Evolutionary conservation across 2,113 vertebrate genomes (phyloP), one percentile per base, ranked within the genome.

Genomic region (Leptocoma aspasia): DNA sequence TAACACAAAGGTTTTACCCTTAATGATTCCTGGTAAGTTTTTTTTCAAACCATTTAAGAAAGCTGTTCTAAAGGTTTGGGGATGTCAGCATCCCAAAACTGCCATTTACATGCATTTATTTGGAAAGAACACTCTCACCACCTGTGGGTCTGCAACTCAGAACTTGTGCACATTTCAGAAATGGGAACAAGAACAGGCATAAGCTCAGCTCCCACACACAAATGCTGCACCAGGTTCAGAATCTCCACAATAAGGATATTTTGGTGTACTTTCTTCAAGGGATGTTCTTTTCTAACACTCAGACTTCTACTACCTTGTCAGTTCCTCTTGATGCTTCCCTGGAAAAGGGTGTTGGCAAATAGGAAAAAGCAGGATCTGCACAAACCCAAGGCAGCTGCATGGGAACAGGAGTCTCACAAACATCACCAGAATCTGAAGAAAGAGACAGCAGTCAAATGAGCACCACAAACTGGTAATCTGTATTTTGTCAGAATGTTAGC

Each of bases 121-220:
- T 61, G 49, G 49, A 49, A 75, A n/a, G 35, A 93, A 35, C 19
- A 7, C 13, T 45, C 44, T 64, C 15, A 57, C 7, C 53, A 57
- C 17, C 7, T 27, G 30, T 22, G 30, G 49, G 27, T 53, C 19
- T 6, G 5, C 42, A 47, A 4, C 19, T 54, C 31, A 2, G 27
- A 60, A 39, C 31, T 28, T 10, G 11, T n/a, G 31, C 33, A 42
- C 9, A 3, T 50, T 41, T 60, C 82, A 87, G 65, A 78, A 56
- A 37, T 4, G 2, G 9, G 9, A 89, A n/a, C 17, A 2, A 56
- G 39, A 54, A 37, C 4, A 19, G 6, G 3, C 4, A 22, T 6
- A 2, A 47, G 19, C 39, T 50, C 66, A 76, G 2, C 15, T 63
- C 27, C 63, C 59, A 44, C 52, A 70, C 35, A 63, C 9, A 85